phyloP scores from a whole-genome alignment of 1,140 invertebrate genomes.

The Drosophila simulans region DNA sequence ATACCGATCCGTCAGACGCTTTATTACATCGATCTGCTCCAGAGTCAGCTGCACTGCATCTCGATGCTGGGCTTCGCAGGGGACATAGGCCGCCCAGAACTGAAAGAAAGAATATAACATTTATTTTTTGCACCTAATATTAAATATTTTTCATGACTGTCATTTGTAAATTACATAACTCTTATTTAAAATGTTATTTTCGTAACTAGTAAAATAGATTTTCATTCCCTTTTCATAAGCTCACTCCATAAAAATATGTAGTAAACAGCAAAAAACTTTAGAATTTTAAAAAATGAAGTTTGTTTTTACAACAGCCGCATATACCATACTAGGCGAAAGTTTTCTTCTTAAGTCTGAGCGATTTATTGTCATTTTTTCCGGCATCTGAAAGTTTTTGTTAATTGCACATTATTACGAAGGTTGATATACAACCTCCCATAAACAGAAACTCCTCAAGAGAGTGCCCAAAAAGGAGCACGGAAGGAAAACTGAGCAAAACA shows the following conservation, averaged over 20 bases:
- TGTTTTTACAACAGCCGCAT: not conserved
- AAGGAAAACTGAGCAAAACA: constrained; percentile 21
- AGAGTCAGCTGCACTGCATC: constrained; percentile 92
- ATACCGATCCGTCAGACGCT: constrained; percentile 89
- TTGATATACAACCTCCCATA: constrained; percentile 29
- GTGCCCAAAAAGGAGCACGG: not conserved
- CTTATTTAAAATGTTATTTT: no score
- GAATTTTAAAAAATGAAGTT: no score
- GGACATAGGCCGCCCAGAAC: constrained; percentile 96
- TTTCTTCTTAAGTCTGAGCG: not conserved
- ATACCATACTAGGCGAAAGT: not conserved
- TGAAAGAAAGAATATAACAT: constrained; percentile 82
- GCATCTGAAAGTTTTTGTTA: constrained; percentile 36
- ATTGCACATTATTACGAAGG: constrained; percentile 37
- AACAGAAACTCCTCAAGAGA: constrained; percentile 20
- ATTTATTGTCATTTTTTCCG: constrained; percentile 16
- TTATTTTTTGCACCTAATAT: no score
- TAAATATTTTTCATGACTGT: no score
- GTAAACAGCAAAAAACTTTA: no score
- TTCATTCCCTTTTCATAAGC: no score
- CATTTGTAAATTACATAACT: no score
- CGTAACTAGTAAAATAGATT: no score
- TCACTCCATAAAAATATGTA: no score
- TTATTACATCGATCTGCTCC: constrained; percentile 93
- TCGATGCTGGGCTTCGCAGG: constrained; percentile 92